Conservation (phyloP, 2,113 vertebrate species). For the Alosa alosa region DNA sequence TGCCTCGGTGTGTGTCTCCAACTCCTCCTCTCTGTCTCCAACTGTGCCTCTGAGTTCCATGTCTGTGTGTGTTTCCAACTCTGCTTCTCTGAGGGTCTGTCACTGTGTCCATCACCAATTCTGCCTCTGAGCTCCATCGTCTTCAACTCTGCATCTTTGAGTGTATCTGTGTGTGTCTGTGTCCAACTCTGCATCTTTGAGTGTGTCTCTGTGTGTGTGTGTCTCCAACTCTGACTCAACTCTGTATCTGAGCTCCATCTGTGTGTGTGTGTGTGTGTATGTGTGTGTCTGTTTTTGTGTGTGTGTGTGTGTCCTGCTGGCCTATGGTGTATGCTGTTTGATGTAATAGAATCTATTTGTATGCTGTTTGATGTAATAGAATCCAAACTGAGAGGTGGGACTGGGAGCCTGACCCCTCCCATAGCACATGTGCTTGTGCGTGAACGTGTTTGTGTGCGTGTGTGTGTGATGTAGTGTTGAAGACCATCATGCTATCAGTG, state of each 20-base stretch:
- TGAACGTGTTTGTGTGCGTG: not conserved
- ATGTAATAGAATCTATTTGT: not conserved
- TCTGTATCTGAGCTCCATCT: not conserved
- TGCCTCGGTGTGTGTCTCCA: too few species aligned
- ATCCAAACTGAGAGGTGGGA: not conserved
- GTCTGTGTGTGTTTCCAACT: not conserved
- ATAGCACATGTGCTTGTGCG: not conserved
- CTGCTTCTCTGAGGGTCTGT: not conserved
- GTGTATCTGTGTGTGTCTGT: too few species aligned
- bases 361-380: not conserved
- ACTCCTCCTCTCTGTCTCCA: not conserved
- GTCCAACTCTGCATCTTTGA: too few species aligned
- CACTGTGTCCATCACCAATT: too few species aligned
- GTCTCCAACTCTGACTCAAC: not conserved
- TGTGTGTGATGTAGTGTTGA: not conserved
- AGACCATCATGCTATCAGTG: not conserved
- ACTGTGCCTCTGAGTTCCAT: not conserved
- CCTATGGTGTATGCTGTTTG: not conserved
- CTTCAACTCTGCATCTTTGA: too few species aligned
- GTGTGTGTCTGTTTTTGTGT: not conserved
- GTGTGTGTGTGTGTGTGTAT: too few species aligned
- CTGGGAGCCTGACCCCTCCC: not conserved
- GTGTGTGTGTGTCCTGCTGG: not conserved
- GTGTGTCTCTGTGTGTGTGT: too few species aligned
- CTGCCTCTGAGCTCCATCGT: too few species aligned